A percentile compares a stretch with the other conserved stretches of the same genome.
Evolutionary conservation across 2,888 invertebrate genomes (phyloP).

Genomic region (Athalia circularis): DNA sequence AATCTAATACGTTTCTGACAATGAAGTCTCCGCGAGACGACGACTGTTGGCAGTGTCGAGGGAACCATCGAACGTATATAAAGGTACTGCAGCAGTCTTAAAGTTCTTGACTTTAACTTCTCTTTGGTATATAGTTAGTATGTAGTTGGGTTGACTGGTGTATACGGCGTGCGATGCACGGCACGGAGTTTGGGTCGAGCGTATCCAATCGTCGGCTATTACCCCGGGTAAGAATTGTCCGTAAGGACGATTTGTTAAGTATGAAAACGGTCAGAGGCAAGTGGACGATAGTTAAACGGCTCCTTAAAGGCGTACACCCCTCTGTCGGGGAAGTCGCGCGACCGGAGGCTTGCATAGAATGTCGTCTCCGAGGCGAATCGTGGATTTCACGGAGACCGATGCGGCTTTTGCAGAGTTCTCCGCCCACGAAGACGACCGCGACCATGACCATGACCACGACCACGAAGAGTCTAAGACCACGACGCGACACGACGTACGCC

Average conservation of each 20-base stretch:
- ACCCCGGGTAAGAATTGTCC: constrained; percentile 44
- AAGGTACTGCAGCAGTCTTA: not conserved
- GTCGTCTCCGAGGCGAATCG: constrained; percentile 70
- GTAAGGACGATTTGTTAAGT: constrained; percentile 27
- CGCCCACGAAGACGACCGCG: constrained; percentile 67
- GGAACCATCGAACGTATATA: not conserved
- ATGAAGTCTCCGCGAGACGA: not conserved
- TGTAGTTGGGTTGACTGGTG: constrained; percentile 1
- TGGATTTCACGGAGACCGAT: constrained; percentile 72
- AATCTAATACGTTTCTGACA: constrained; percentile 30
- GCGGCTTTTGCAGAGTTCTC: constrained; percentile 72
- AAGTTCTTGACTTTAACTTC: too few relatives aligned
- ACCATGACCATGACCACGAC: constrained; percentile 2
- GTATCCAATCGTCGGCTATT: constrained; percentile 61
- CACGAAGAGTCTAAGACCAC: not conserved
- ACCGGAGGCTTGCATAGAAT: constrained; percentile 64
- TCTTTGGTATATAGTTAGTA: too few relatives aligned
- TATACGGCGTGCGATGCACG: constrained; percentile 42
- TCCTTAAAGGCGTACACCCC: constrained; percentile 60
- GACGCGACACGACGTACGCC: constrained; percentile 46
- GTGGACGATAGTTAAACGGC: constrained; percentile 61
- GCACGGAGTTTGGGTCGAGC: constrained; percentile 59
- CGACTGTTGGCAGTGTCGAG: not conserved
- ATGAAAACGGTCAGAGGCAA: constrained; percentile 20
- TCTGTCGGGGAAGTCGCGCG: constrained; percentile 64